Evolutionary conservation across 2,888 invertebrate genomes (phyloP), one percentile per base, ranked within the genome.

Genomic region (Hydrotaea diabolus): DNA sequence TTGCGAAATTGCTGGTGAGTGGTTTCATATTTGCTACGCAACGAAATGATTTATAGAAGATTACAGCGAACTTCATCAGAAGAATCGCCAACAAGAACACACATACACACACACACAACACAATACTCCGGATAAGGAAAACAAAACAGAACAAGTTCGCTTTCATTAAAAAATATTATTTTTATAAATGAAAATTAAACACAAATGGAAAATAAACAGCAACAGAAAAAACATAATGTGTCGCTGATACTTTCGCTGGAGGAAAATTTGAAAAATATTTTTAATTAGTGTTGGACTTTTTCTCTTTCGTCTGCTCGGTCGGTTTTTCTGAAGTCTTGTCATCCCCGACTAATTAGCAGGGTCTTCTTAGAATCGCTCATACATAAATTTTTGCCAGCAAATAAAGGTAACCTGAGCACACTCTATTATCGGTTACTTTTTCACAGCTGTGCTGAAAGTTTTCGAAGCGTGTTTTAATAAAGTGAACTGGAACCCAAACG

Each of bases 31-130:
- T 69, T 69, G 46, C 21, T 19, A 15, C 49, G 69, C 13, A 69
- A 15, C 23, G 43, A 69, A 69, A 69, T 69, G 69, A 69, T 69
- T 69, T 69, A 69, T 69, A 13, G 21, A 43, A 69, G 43, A 69
- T 46, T 23, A 23, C 23, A 46, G 69, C 15, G 46, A 31, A 11
- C 66, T 66, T 66, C 64, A 17, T 36, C 36, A 64, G 7, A 49
- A 49, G n/a, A n/a, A n/a, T n/a, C n/a, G n/a, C n/a, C 13, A 13
- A n/a, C n/a, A 49, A 49, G n/a, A 15, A 49, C 49, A 49, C n/a
- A 15, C 15, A 4, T 13, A 39, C 36, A 36, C 36, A 53, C n/a
- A 19, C 53, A 46, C 11, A n/a, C 2, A 46, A 46, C n/a, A 46
- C 2, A 46, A n/a, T n/a, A 46, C 46, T 17, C 1, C n/a, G 57